A percentile compares a stretch with the other conserved stretches of the same genome.
phyloP scores from a whole-genome alignment of 2,888 invertebrate species.

The Torymus auratus region DNA sequence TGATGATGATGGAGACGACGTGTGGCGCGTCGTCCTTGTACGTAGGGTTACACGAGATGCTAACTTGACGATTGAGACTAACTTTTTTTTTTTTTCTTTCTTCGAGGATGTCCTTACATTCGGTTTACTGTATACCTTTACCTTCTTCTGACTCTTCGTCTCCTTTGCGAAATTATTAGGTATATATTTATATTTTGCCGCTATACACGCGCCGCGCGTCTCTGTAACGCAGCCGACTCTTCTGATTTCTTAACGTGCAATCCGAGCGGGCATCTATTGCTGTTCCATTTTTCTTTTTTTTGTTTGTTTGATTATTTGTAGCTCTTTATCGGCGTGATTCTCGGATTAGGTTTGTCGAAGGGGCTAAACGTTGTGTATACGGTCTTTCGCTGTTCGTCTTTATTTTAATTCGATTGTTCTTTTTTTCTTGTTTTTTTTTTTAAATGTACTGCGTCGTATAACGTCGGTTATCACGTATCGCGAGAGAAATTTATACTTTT shows the following conservation, averaged over 20 bases:
- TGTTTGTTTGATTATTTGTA: not conserved
- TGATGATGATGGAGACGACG: conserved; percentile 26
- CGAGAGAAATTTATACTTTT: no score
- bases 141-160: no score
- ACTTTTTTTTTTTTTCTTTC: conserved; percentile 65
- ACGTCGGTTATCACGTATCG: no score
- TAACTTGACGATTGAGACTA: conserved; percentile 68
- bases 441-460: no score
- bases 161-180: no score
- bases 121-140: no score
- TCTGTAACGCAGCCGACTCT: no score
- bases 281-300: no score
- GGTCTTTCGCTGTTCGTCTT: conserved; percentile 13
- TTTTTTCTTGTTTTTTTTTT: no score
- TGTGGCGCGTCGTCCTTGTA: conserved; percentile 53
- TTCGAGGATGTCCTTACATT: conserved; percentile 3
- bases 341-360: conserved; percentile 22
- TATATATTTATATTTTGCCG: no score
- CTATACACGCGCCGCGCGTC: no score
- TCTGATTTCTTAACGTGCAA: conserved; percentile 38
- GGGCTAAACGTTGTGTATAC: conserved; percentile 42
- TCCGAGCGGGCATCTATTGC: not conserved
- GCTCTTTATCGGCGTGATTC: conserved; percentile 14
- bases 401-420: conserved; percentile 9
- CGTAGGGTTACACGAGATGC: conserved; percentile 62